A percentile compares a stretch with the other conserved stretches of the same genome.
These are phyloP conservation scores for Vannuccia rotundouncinata DNA, from an alignment of 2,888 invertebrate species.

Conservation along the genomic window DNA sequence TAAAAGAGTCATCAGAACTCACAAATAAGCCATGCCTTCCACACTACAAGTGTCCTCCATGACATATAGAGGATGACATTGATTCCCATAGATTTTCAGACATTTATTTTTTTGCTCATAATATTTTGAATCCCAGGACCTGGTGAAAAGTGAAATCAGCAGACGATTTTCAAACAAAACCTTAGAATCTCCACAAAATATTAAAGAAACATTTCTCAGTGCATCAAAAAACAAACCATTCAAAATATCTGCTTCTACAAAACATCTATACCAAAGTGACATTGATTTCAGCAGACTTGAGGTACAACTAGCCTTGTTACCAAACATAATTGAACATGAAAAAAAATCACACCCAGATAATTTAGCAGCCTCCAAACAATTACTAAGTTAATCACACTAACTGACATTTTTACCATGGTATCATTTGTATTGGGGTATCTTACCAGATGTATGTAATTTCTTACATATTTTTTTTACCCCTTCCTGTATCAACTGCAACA, in stretches of 20 bases:
- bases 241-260: conserved; percentile 16
- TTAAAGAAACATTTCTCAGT: too few species aligned
- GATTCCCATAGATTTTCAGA: background rate
- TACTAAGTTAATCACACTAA: background rate
- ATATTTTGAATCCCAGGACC: conserved; percentile 12
- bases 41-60: background rate
- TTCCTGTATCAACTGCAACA: conserved; percentile 7
- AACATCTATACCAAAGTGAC: background rate
- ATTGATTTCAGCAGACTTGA: background rate
- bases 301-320: background rate
- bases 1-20: background rate
- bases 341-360: conserved; percentile 9
- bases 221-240: conserved; percentile 20
- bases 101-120: background rate
- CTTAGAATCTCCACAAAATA: conserved; percentile 8
- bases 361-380: conserved; percentile 10
- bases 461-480: conserved; percentile 8
- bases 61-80: background rate
- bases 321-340: background rate
- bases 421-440: background rate
- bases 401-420: background rate
- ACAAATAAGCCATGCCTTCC: background rate
- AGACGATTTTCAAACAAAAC: background rate
- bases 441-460: conserved; percentile 1
- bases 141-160: background rate